These are phyloP conservation scores for Drosophila takahashii DNA, from an alignment of 1,140 invertebrate genomes.

Conservation along the genomic window DNA sequence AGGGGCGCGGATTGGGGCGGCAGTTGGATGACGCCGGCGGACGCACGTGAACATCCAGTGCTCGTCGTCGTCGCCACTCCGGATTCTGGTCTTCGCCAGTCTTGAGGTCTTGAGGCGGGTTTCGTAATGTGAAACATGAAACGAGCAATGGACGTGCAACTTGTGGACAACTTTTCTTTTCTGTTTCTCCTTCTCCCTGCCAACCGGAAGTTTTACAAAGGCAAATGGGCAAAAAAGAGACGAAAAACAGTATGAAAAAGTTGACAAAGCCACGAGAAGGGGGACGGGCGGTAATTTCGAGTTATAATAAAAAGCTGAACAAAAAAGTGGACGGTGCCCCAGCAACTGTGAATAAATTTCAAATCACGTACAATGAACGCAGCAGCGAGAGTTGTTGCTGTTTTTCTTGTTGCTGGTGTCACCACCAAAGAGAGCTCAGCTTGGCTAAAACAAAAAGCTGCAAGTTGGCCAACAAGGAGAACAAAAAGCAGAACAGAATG, in stretches of 20 bases:
- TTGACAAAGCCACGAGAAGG: constrained; percentile 30
- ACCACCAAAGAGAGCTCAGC: constrained; percentile 63
- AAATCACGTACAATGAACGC: constrained; percentile 75
- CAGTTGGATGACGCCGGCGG: constrained; percentile 50
- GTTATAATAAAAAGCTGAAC: constrained; percentile 59
- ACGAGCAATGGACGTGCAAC: constrained; percentile 53
- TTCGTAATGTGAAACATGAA: constrained; percentile 73
- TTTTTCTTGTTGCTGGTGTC: constrained; percentile 21
- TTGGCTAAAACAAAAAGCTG: constrained; percentile 69
- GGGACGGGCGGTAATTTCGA: constrained; percentile 44
- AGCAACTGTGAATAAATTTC: constrained; percentile 77
- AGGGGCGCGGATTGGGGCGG: constrained; percentile 17
- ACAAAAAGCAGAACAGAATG: constrained; percentile 40
- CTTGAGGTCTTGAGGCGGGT: constrained; percentile 31
- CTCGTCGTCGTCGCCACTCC: constrained; percentile 6
- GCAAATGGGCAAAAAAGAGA: constrained; percentile 75
- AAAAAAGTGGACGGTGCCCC: constrained; percentile 43
- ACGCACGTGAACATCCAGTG: constrained; percentile 64
- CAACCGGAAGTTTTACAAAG: constrained; percentile 81
- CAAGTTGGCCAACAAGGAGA: constrained; percentile 40
- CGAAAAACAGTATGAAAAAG: constrained; percentile 46
- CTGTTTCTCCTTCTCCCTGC: constrained; percentile 58
- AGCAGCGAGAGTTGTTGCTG: constrained; percentile 46
- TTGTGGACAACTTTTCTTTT: constrained; percentile 68
- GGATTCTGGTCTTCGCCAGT: not conserved